Base-by-base conservation (phyloP, 1,140 invertebrate genomes). In the Leptoteleia sp. region DNA sequence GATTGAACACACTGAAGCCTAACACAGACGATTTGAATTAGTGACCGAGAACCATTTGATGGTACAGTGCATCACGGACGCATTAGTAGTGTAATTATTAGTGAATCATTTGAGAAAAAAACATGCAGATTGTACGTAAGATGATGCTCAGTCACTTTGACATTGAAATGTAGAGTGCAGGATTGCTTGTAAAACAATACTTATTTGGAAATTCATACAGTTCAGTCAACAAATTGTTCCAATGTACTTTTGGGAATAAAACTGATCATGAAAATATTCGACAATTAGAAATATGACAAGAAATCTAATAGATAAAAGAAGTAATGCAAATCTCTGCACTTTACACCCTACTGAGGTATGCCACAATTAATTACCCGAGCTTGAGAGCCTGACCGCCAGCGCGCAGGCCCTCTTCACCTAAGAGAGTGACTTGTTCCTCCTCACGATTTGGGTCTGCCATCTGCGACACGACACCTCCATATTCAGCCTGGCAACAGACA, bases 381-480 rank as follows among this genome's bases (percentile, higher is more conserved):
- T 97, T 97, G 89, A 98, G 94, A 90, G 95, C 95, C 91, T 97
- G 96, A 89, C 96, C 96, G 89, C 95, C 95, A 86, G 95, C 94
- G 88, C 95, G 93, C 81, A 96, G 92, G 85, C 95, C 95, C 91
- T 98, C 97, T 91, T 98, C 97, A 86, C 96, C 96, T 83, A 98
- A 93, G 82, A 98, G 93, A 82, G 96, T 96, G 80, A 97, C 94
- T 91, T 95, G 95, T 90, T 98, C 97, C 91, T 98, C 97, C 89
- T 96, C 95, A 84, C 95, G 93, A 88, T 95, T 94, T 88, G 95
- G 94, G 89, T 96, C 95, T 90, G 95, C 94, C 95, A 96, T 96
- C 95, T 96, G 94, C 91, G 91, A 90, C 90, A 89, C 87, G 89
- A 90, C 89, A 89, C 87, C 90, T 89, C 90, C 90, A 89, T 91